Conservation (phyloP, 1,140 invertebrate genomes). For the Chymomyza costata region DNA sequence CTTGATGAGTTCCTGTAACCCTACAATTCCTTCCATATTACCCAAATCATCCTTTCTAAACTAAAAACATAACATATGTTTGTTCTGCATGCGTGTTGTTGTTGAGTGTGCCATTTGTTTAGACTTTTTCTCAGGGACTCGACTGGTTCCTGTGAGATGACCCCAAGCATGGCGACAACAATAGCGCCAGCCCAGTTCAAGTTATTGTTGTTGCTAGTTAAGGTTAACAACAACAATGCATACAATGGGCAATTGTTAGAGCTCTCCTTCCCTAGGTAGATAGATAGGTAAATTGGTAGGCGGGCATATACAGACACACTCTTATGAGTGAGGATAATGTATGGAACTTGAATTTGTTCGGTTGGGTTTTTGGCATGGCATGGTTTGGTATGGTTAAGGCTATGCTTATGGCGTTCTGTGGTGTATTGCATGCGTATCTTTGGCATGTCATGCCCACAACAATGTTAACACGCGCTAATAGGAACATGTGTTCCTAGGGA, state of each 20-base stretch:
- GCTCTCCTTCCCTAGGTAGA: not conserved
- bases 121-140: conserved; percentile 10
- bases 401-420: no score
- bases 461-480: conserved; percentile 63
- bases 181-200: conserved; percentile 46
- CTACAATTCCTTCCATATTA: no score
- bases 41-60: no score
- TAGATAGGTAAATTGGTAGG: not conserved
- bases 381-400: conserved; percentile 16
- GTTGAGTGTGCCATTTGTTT: conserved; percentile 28
- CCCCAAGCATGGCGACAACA: conserved; percentile 35
- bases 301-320: conserved; percentile 1
- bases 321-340: conserved; percentile 45
- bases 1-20: no score
- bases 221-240: conserved; percentile 28
- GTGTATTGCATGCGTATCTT: no score
- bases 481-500: conserved; percentile 56
- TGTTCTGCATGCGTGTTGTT: conserved; percentile 8
- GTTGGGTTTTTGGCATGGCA: conserved; percentile 46
- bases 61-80: conserved; percentile 26
- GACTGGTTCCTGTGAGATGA: no score
- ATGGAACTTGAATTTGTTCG: no score
- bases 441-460: conserved; percentile 34
- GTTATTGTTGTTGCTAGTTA: conserved; percentile 7
- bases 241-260: conserved; percentile 66